Percentiles rank a stretch among this genome's conserved stretches.
Evolutionary conservation across 2,113 vertebrate species (phyloP).

Genomic region (Aegithalos caudatus): DNA sequence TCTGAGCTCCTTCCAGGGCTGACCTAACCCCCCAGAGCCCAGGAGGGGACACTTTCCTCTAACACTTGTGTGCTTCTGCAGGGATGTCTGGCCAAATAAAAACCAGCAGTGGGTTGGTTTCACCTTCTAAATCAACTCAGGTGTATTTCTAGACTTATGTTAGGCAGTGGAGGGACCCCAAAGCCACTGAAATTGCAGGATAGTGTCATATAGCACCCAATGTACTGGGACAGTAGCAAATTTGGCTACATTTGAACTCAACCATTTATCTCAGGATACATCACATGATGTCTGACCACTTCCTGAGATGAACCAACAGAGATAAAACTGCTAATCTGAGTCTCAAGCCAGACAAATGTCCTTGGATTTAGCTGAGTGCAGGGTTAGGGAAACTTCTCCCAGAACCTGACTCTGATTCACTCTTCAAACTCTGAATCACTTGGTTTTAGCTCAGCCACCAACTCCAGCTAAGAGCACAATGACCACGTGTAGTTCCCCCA

Average conservation of each 20-base stretch:
- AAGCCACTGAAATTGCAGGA: neutral
- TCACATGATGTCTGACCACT: fast-evolving
- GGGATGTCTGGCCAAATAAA: neutral
- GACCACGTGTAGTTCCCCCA: neutral
- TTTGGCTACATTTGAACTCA: neutral
- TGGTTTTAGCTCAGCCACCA: neutral
- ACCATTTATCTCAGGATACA: neutral
- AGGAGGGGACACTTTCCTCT: neutral
- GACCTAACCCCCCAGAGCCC: neutral
- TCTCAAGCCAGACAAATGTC: neutral
- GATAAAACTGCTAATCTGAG: neutral
- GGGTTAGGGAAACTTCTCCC: neutral
- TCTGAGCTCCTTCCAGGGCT: neutral
- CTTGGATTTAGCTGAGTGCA: neutral
- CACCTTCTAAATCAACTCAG: neutral
- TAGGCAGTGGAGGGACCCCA: neutral
- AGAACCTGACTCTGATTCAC: constrained; percentile 16
- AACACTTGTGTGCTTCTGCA: neutral
- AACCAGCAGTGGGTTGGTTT: neutral
- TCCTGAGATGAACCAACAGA: neutral
- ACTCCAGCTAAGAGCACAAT: neutral
- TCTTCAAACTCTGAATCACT: neutral
- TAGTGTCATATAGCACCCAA: neutral
- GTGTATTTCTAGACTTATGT: neutral
- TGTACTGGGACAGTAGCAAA: neutral